Conservation (phyloP, 35 echinoderm and acorn worm species). For the Stichopus chloronotus region DNA sequence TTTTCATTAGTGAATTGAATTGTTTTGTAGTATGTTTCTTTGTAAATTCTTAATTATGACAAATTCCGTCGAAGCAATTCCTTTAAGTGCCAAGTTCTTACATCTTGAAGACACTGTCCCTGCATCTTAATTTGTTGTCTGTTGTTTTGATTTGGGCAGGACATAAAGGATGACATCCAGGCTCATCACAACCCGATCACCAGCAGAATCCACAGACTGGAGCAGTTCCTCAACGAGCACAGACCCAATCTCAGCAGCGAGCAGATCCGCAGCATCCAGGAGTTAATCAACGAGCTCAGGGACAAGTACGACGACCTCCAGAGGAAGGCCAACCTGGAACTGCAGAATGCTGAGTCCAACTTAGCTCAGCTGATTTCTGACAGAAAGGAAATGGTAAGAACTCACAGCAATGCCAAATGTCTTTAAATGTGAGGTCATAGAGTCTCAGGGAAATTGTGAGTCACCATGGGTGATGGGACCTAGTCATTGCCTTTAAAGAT, state of each 20-base stretch:
- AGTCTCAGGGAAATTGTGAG: background rate
- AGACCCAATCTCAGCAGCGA: conserved; percentile 63
- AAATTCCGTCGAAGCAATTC: background rate
- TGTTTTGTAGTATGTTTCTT: background rate
- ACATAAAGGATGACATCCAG: conserved; percentile 69
- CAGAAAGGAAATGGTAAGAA: conserved; percentile 78
- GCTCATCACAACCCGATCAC: conserved; percentile 77
- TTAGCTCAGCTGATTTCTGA: conserved; percentile 68
- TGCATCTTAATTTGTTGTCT: background rate
- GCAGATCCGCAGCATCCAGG: conserved; percentile 62
- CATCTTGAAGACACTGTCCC: no score
- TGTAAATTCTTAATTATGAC: background rate
- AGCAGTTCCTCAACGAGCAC: conserved; percentile 71
- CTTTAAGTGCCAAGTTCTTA: no score
- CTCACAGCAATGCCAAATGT: background rate
- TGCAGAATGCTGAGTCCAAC: conserved; percentile 60
- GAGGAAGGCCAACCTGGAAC: conserved; percentile 46
- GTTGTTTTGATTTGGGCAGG: conserved; percentile 13
- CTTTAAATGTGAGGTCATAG: background rate
- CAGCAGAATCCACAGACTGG: conserved; percentile 62
- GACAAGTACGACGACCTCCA: conserved; percentile 74
- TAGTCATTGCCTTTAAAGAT: background rate
- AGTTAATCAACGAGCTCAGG: conserved; percentile 61
- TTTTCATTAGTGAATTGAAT: background rate
- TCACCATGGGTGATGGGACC: background rate